These are phyloP conservation scores for Habroteleia sp. DNA, from an alignment of 2,888 invertebrate species.

Conservation along the genomic window DNA sequence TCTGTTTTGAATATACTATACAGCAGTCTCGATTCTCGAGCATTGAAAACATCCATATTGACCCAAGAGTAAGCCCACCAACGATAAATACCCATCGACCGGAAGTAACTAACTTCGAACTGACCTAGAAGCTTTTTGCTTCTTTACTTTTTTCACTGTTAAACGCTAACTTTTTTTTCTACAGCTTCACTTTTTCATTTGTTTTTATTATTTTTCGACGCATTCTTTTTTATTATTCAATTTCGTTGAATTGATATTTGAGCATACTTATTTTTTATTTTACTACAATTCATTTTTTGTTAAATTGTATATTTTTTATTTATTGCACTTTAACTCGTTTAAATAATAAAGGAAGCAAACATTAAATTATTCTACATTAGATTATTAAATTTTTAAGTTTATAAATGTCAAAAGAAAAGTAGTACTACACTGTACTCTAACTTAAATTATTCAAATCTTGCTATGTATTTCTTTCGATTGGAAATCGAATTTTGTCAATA, in stretches of 20 bases:
- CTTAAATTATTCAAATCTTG: conserved; percentile 19
- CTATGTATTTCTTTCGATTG: conserved; percentile 5
- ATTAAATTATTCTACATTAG: background rate
- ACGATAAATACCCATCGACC: conserved; percentile 61
- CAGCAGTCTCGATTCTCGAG: conserved; percentile 23
- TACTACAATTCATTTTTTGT: no score
- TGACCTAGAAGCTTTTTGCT: conserved; percentile 50
- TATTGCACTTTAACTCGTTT: no score
- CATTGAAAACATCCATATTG: conserved; percentile 46
- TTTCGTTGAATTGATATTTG: background rate
- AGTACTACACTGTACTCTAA: background rate
- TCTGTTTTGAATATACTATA: conserved; percentile 38
- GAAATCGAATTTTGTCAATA: conserved; percentile 16
- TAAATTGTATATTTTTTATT: no score
- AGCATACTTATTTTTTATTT: conserved; percentile 16
- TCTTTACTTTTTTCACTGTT: conserved; percentile 33
- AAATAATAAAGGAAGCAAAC: no score
- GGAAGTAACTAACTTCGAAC: conserved; percentile 54
- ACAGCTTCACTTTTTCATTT: background rate
- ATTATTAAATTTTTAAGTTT: conserved; percentile 6
- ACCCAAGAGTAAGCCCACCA: conserved; percentile 50
- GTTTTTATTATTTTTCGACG: conserved; percentile 25
- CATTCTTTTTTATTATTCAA: conserved; percentile 14
- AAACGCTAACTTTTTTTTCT: conserved; percentile 21
- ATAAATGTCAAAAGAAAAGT: conserved; percentile 2